Base-by-base conservation (phyloP, 1,140 invertebrate species). In the silkworm (Bombyx mori) region DNA sequence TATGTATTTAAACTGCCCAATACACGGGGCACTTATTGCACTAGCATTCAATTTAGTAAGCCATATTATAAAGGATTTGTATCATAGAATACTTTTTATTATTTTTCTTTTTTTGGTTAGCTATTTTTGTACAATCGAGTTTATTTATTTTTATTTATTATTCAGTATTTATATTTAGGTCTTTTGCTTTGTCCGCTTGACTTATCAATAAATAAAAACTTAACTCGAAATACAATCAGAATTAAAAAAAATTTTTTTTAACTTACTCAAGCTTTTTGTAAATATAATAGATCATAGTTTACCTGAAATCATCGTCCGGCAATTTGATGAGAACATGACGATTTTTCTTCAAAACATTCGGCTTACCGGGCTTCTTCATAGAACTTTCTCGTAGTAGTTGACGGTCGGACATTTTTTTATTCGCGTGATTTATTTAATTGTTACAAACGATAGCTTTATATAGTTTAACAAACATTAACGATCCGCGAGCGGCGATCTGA, bases 281-380 rank as follows among this genome's bases (percentile, higher is more conserved):
- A 48, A 26, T 8, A 10, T 47, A 47, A 47, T 42, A 56, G 44
- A 51, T 45, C 3, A 52, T 55, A 58, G 63, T 71, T 52, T 50
- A 78, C 78, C 72, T 74, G 55, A 70, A 54, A 35, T 57, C 62
- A 1, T 74, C 62, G 18, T 82, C 75, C 6, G 82, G 82, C 18
- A 81, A 42, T 47, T 62, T 62, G 18, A 86, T 83, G 42, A 78
- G 66, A 1, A 86, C 77, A 56, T 83, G 77, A 46, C 64, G 59
- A 26, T 72, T 75, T 43, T 64, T 79, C 44, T 61, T 67, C 43
- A 65, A 71, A 7, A 67, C 61, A 8, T 54, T 57, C 7, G 65
- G 56, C 44, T 50, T 61, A 9, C 69, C 70, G 8, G 68, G 66
- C 57, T 74, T 73, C 56, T 72, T 76, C 55, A 86, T 54, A 3